phyloP scores from a whole-genome alignment of 2,797 vertebrate genomes.

The Melanitta fusca region DNA sequence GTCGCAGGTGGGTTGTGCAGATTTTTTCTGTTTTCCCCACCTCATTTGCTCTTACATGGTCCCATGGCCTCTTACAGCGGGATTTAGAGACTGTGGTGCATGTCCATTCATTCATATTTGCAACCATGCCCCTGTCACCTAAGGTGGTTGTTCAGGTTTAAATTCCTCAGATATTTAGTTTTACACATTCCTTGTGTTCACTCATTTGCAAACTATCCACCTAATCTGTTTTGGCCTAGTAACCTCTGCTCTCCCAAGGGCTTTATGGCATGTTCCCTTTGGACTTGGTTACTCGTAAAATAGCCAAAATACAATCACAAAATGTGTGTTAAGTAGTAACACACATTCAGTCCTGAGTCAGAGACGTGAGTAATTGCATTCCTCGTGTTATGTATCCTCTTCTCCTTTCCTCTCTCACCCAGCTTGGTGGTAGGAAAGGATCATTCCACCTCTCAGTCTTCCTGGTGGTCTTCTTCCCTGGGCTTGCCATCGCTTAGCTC shows the following conservation, averaged over 20 bases:
- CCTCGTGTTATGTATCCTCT: not conserved
- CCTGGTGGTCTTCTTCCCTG: not conserved
- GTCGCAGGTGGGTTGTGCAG: not conserved
- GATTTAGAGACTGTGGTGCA: not conserved
- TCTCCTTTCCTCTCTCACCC: not conserved
- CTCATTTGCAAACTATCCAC: not conserved
- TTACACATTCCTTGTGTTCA: not conserved
- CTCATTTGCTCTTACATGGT: not conserved
- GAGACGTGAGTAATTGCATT: not conserved
- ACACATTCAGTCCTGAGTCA: constrained; percentile 30
- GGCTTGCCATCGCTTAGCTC: not conserved
- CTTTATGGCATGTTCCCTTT: not conserved
- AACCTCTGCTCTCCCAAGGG: not conserved
- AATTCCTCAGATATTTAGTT: not conserved
- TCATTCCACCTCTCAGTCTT: not conserved
- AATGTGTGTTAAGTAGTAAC: not conserved
- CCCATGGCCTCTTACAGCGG: not conserved
- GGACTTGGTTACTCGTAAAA: not conserved
- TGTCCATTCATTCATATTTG: not conserved
- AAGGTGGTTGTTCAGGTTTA: not conserved
- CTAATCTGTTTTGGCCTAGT: not conserved
- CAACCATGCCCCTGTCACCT: not conserved
- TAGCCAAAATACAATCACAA: not conserved
- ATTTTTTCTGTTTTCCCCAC: not conserved
- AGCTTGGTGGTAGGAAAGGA: not conserved